phyloP scores from a whole-genome alignment of 2,797 vertebrate genomes.

The Anas capensis region DNA sequence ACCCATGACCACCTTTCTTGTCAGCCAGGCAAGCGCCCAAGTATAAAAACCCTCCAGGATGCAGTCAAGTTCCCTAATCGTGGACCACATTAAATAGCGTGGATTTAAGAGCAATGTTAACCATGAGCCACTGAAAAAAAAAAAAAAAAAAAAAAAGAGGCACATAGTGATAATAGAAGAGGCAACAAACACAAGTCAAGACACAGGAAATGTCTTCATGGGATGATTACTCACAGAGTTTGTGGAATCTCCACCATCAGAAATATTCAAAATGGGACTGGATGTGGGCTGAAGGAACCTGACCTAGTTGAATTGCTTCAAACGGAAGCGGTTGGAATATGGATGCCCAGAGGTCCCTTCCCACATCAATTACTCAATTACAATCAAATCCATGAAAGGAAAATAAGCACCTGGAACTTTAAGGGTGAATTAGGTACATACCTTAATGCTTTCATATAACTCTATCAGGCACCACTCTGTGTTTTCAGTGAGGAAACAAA shows the following conservation, averaged over 20 bases:
- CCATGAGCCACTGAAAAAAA: background rate
- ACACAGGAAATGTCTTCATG: fast-evolving
- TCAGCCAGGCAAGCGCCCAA: background rate
- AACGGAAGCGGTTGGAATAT: background rate
- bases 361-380: background rate
- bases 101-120: background rate
- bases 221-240: fast-evolving
- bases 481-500: background rate
- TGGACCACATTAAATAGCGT: no score
- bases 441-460: background rate
- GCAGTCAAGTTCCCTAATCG: fast-evolving
- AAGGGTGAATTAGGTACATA: background rate
- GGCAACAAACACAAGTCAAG: background rate
- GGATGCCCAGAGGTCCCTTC: background rate
- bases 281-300: background rate
- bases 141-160: background rate
- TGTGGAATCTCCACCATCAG: background rate
- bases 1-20: background rate
- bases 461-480: background rate
- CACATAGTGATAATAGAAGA: fast-evolving
- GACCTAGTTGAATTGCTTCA: background rate
- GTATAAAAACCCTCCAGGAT: background rate
- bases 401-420: background rate
- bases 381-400: background rate
- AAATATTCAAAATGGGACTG: background rate